Conservation (phyloP, 2,888 invertebrate genomes). For the Hedya salicella region DNA sequence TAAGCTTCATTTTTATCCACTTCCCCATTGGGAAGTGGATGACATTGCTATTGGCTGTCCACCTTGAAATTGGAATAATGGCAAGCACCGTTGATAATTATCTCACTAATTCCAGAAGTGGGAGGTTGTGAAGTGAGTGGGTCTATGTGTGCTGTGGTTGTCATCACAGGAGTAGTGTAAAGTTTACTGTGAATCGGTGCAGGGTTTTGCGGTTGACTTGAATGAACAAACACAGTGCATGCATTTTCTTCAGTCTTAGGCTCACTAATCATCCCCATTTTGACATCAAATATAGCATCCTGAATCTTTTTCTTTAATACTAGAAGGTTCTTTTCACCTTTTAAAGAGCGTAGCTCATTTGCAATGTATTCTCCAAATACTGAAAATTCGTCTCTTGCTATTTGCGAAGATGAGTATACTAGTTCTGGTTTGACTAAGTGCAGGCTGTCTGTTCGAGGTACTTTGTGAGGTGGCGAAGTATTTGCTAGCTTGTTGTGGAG, state of each 20-base stretch:
- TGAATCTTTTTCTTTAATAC: slow-evolving; percentile 86
- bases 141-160: slow-evolving; percentile 68
- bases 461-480: slow-evolving; percentile 65
- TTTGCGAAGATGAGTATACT: slow-evolving; percentile 52
- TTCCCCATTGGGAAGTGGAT: slow-evolving; percentile 71
- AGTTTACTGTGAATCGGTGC: slow-evolving; percentile 63
- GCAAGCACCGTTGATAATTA: slow-evolving; percentile 74
- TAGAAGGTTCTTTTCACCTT: slow-evolving; percentile 82
- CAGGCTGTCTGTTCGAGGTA: slow-evolving; percentile 59
- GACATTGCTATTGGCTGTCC: slow-evolving; percentile 75
- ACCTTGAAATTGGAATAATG: slow-evolving; percentile 79
- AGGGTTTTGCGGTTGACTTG: slow-evolving; percentile 58
- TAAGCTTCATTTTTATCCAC: slow-evolving; percentile 68
- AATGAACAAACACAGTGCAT: slow-evolving; percentile 61
- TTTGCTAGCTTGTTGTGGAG: slow-evolving; percentile 62
- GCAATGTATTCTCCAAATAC: slow-evolving; percentile 86
- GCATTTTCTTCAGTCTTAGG: slow-evolving; percentile 57
- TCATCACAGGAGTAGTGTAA: slow-evolving; percentile 66
- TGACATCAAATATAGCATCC: slow-evolving; percentile 86
- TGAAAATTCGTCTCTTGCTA: slow-evolving; percentile 80
- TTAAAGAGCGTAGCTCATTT: slow-evolving; percentile 84
- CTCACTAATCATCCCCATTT: slow-evolving; percentile 83
- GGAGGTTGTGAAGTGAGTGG: slow-evolving; percentile 64
- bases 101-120: slow-evolving; percentile 72
- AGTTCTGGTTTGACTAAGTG: slow-evolving; percentile 61